Percentiles rank a stretch among this genome's conserved stretches.
Conservation (phyloP, 35 echinoderm and acorn worm genomes). For the Patiria miniata region DNA sequence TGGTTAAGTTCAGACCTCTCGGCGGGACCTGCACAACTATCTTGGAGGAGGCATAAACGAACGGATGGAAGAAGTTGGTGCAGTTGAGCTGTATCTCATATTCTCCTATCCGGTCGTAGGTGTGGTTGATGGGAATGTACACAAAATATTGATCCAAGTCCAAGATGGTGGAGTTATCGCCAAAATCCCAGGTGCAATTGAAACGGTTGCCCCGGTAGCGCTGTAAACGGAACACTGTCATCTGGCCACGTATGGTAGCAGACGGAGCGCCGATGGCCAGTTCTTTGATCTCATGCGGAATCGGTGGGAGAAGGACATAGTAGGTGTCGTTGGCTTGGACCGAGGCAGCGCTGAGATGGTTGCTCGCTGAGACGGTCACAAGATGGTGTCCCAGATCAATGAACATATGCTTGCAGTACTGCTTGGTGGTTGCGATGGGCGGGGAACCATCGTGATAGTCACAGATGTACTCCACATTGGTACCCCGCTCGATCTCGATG, state of each 20-base stretch:
- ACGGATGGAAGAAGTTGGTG: conserved; percentile 60
- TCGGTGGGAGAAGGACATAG: conserved; percentile 62
- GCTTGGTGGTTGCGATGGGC: conserved; percentile 64
- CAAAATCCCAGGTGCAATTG: conserved; percentile 80
- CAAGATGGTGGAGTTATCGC: conserved; percentile 43
- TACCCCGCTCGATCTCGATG: conserved; percentile 69
- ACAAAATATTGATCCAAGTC: conserved; percentile 53
- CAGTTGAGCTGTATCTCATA: conserved; percentile 56
- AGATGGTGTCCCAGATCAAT: conserved; percentile 68
- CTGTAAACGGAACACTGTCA: conserved; percentile 51
- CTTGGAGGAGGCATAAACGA: conserved; percentile 28
- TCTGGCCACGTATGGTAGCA: conserved; percentile 49
- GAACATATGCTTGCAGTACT: conserved; percentile 75
- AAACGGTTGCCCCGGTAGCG: conserved; percentile 62
- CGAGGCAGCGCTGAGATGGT: conserved; percentile 59
- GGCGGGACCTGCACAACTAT: conserved; percentile 55
- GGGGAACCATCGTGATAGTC: conserved; percentile 73
- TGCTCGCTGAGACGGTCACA: conserved; percentile 57
- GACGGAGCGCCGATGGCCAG: conserved; percentile 40
- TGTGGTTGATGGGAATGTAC: conserved; percentile 56
- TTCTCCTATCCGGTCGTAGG: conserved; percentile 29
- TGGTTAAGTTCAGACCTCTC: conserved; percentile 52
- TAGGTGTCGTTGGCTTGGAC: conserved; percentile 59
- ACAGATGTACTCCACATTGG: conserved; percentile 76
- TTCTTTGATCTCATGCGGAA: conserved; percentile 54